A percentile compares a stretch with the other conserved stretches of the same genome.
Conservation (phyloP, 2,797 vertebrate genomes). For the Kryptopterus vitreolus region DNA sequence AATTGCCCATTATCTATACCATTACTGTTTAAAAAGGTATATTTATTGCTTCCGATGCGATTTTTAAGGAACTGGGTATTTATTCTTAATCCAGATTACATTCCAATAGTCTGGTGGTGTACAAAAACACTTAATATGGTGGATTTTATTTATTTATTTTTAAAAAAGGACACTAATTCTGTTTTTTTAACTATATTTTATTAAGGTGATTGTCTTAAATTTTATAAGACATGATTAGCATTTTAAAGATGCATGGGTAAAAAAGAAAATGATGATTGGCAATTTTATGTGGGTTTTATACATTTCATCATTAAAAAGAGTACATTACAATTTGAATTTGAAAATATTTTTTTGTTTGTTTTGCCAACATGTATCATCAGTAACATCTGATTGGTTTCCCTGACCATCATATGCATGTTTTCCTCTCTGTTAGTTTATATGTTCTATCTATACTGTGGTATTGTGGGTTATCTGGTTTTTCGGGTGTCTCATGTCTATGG, state of each 20-base stretch:
- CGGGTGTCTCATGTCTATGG: slow-evolving; percentile 26
- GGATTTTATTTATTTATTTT: no score
- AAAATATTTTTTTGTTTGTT: not conserved
- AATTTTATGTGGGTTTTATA: no score
- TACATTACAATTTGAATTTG: no score
- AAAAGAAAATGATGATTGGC: no score
- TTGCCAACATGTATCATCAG: not conserved
- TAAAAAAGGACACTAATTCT: no score
- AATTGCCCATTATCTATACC: not conserved
- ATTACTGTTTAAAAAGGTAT: not conserved
- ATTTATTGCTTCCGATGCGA: not conserved
- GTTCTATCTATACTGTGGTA: slow-evolving; percentile 12
- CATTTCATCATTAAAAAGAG: no score
- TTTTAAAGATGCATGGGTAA: no score
- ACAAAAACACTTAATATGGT: no score
- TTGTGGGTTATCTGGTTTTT: slow-evolving; percentile 28
- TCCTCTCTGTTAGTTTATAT: not conserved
- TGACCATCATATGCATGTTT: slow-evolving; percentile 20
- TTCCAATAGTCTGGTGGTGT: not conserved
- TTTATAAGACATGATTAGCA: no score
- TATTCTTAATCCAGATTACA: not conserved
- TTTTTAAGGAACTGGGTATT: not conserved
- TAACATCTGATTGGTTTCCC: not conserved
- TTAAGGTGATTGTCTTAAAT: no score
- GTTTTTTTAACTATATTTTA: no score